Evolutionary conservation across 2,888 invertebrate species (phyloP), one percentile per base, ranked within the genome.

Genomic region (Aphidoletes aphidimyza): DNA sequence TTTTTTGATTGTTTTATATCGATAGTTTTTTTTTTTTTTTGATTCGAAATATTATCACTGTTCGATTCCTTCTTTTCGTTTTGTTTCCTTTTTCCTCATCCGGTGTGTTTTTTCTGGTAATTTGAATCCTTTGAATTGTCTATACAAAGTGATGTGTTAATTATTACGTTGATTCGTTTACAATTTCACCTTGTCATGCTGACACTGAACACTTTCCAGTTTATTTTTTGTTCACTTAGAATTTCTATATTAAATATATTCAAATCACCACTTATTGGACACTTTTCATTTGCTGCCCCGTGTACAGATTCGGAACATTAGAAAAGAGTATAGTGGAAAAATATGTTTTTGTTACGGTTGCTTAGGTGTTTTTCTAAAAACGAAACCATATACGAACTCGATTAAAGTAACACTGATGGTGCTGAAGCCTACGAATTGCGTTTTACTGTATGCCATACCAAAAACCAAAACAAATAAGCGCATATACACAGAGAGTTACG

Each of bases 351-450:
- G 14, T 42, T 42, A 42, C 3, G 54, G 47, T 54, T 54, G 54
- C 54, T 69, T 69, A 34, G 69, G n/a, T n/a, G n/a, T 30, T 69
- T 69, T 69, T 69, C 69, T 34, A 69, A 69, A 39, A 69, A 69
- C 69, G 69, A 69, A 69, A 69, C 69, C 69, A 69, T 69, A 69
- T 69, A 69, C 69, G 69, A 69, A 69, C 69, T 69, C 69, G 69
- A 69, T 69, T 69, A 69, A 69, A 69, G 69, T n/a, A 69, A n/a
- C 69, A 69, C 69, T 69, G 69, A 69, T 69, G 69, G 14, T 69
- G 34, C 6, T 30, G 69, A 69, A 69, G 69, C 69, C 69, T 69
- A 69, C 34, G 69, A 14, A 69, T 69, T 69, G 69, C 69, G 69
- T 69, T 69, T 69, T 30, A 69, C 30, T 69, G n/a, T 69, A 69